Percentiles rank a stretch among this genome's conserved stretches.
Conservation (phyloP, 2,113 vertebrate genomes). For the Gracilinanus agilis region DNA sequence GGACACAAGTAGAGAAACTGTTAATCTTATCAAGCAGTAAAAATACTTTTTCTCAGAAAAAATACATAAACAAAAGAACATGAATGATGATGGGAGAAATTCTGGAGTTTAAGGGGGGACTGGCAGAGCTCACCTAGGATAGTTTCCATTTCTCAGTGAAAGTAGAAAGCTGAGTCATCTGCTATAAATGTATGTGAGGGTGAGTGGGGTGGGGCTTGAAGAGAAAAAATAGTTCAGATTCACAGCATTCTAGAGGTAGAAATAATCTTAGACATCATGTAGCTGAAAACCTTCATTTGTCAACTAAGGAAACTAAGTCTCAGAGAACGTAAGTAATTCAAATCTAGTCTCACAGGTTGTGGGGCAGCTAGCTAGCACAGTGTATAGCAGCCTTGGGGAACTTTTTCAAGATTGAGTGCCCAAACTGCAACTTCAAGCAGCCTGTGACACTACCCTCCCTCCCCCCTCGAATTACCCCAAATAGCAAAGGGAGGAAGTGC, state of each 20-base stretch:
- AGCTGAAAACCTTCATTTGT: not conserved
- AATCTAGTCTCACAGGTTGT: not conserved
- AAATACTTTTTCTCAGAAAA: not conserved
- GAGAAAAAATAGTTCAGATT: not conserved
- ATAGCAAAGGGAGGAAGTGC: no score
- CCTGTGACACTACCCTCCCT: no score
- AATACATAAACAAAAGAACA: not conserved
- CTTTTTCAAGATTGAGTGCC: no score
- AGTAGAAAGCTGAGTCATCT: not conserved
- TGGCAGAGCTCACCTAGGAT: not conserved
- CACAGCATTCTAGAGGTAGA: not conserved
- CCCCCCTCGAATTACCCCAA: no score
- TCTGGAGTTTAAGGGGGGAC: not conserved
- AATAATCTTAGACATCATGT: not conserved
- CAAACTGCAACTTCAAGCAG: no score
- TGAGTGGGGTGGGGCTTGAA: not conserved
- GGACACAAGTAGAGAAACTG: not conserved
- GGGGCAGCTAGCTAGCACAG: not conserved
- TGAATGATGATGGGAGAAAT: not conserved
- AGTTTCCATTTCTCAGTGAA: not conserved
- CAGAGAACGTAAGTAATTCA: not conserved
- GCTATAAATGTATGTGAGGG: slow-evolving; percentile 2
- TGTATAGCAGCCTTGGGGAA: no score
- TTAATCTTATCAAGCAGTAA: not conserved
- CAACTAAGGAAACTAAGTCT: not conserved